Percentiles rank a stretch among this genome's conserved stretches.
phyloP scores from a whole-genome alignment of 2,113 vertebrate genomes.

The Chitala chitala region DNA sequence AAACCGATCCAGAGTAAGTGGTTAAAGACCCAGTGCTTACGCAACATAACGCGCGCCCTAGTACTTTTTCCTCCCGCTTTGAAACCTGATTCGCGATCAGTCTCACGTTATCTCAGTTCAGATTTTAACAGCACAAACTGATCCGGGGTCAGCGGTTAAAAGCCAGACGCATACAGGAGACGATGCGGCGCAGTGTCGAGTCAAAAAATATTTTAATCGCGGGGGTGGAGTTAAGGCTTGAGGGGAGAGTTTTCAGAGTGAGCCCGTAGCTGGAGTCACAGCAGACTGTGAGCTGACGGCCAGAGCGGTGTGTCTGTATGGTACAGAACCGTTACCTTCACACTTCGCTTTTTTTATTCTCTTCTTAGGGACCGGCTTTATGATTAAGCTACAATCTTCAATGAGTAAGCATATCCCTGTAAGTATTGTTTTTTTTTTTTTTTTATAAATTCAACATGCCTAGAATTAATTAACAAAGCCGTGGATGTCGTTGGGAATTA shows the following conservation, averaged over 20 bases:
- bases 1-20: too few species aligned
- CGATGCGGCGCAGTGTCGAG: too few species aligned
- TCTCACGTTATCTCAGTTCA: too few species aligned
- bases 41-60: too few species aligned
- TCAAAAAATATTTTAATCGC: too few species aligned
- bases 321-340: conserved; percentile 51
- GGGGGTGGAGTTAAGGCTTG: not conserved
- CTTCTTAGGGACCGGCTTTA: conserved; percentile 87
- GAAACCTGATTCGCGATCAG: too few species aligned
- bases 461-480: too few species aligned
- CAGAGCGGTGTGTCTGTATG: conserved; percentile 62
- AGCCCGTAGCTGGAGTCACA: not conserved
- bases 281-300: conserved; percentile 52
- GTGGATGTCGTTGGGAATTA: not conserved
- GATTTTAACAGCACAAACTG: too few species aligned
- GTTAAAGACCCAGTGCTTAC: too few species aligned
- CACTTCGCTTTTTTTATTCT: conserved; percentile 49
- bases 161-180: not conserved
- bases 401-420: conserved; percentile 99
- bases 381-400: conserved; percentile 99
- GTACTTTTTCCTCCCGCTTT: too few species aligned
- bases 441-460: too few species aligned
- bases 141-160: not conserved
- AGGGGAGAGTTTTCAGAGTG: not conserved
- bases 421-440: conserved; percentile 58